These are phyloP conservation scores for Tenualosa thibaudeaui DNA, from an alignment of 2,797 vertebrate genomes.

Conservation along the genomic window DNA sequence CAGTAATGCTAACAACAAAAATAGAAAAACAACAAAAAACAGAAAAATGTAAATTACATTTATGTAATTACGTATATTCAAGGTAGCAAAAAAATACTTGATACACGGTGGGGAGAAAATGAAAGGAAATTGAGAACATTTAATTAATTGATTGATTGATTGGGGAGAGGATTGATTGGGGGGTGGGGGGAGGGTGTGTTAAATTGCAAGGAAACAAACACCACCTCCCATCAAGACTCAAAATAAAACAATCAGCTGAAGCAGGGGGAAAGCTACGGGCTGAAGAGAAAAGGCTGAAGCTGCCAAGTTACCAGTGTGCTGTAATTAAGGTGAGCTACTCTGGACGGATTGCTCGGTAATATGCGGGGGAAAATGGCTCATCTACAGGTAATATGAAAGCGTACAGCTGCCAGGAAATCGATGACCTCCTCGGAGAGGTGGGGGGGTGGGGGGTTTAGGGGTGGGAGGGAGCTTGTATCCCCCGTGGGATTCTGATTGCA, in stretches of 20 bases:
- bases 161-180: no score
- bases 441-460: background rate
- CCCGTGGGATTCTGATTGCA: conserved; percentile 46
- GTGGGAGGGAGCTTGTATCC: conserved; percentile 17
- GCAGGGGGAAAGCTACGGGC: background rate
- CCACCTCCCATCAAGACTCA: background rate
- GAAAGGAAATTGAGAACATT: no score
- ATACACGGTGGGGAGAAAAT: no score
- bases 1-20: no score
- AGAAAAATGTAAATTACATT: no score
- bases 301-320: background rate
- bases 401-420: conserved; percentile 38
- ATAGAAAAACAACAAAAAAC: no score
- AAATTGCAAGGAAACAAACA: no score
- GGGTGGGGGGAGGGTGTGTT: no score
- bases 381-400: conserved; percentile 13
- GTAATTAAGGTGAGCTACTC: background rate
- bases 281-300: background rate
- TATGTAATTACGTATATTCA: background rate
- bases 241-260: background rate
- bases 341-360: background rate
- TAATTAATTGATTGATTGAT: no score
- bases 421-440: conserved; percentile 39
- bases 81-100: background rate
- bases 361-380: background rate